phyloP scores from a whole-genome alignment of 1,140 invertebrate genomes.

The Macrocentrus cingulum region DNA sequence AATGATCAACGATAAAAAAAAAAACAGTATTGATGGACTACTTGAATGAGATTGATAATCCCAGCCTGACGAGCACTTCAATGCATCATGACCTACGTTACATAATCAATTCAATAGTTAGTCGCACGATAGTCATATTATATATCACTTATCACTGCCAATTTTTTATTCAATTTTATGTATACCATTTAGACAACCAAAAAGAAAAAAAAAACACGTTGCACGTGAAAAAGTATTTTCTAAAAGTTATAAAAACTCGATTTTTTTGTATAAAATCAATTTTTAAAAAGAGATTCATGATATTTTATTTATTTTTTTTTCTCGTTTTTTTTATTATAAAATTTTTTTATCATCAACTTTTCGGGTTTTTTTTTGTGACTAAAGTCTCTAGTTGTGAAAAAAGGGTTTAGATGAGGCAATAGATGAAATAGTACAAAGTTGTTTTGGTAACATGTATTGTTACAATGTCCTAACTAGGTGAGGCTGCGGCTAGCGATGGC shows the following conservation, averaged over 20 bases:
- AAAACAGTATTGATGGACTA: neutral
- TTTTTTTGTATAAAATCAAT: too few relatives aligned
- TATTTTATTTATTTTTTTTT: neutral
- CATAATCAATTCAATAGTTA: conserved; percentile 2
- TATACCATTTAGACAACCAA: neutral
- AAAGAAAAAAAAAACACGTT: too few relatives aligned
- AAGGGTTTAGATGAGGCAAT: conserved; percentile 43
- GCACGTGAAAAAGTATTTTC: neutral
- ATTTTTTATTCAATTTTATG: neutral
- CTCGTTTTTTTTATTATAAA: neutral
- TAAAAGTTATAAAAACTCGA: too few relatives aligned
- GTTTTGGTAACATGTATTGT: conserved; percentile 44
- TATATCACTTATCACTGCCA: conserved; percentile 1
- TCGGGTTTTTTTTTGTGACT: too few relatives aligned
- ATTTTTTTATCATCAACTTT: neutral
- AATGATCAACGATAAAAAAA: too few relatives aligned
- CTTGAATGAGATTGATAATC: conserved; percentile 3
- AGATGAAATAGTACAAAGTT: too few relatives aligned
- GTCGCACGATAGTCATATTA: neutral
- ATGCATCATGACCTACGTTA: conserved; percentile 4
- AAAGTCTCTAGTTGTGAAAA: conserved; percentile 51
- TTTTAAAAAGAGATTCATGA: too few relatives aligned
- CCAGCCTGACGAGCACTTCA: neutral
- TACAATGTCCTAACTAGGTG: conserved; percentile 59
- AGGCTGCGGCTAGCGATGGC: conserved; percentile 60